Evolutionary conservation across 2,888 invertebrate genomes (phyloP).

Genomic region (Eurytoma adleriae): DNA sequence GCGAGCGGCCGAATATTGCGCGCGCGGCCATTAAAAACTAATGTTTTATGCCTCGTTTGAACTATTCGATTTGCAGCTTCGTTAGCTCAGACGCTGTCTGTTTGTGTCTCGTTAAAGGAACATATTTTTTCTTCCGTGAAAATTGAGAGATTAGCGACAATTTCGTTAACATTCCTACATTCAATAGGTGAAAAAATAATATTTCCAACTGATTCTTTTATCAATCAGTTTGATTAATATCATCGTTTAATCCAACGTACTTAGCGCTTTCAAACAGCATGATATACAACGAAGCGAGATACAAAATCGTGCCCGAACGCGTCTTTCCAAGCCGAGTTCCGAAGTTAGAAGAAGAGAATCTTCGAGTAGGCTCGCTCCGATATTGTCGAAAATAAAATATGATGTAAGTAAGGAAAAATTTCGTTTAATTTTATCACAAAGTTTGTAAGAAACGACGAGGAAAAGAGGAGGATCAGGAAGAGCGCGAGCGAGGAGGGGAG

Average conservation of each 20-base stretch:
- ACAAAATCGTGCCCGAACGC: too few species aligned
- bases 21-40: slow-evolving; percentile 29
- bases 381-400: slow-evolving; percentile 44
- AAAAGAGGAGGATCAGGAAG: slow-evolving; percentile 18
- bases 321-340: background rate
- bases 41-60: slow-evolving; percentile 10
- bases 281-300: too few species aligned
- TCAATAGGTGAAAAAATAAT: too few species aligned
- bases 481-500: background rate
- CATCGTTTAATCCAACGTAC: too few species aligned
- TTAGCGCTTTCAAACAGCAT: too few species aligned
- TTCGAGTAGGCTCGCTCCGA: background rate
- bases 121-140: too few species aligned
- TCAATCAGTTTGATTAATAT: too few species aligned
- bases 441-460: slow-evolving; percentile 12
- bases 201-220: too few species aligned
- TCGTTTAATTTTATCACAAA: slow-evolving; percentile 53
- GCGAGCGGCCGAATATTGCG: slow-evolving; percentile 9
- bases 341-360: background rate
- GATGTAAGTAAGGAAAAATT: slow-evolving; percentile 42
- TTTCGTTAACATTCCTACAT: too few species aligned
- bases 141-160: too few species aligned
- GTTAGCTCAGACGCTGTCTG: background rate
- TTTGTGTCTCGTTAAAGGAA: background rate
- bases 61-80: slow-evolving; percentile 6